Evolutionary conservation across 2,888 invertebrate species (phyloP).

Genomic region (Trissonchulus sp.): DNA sequence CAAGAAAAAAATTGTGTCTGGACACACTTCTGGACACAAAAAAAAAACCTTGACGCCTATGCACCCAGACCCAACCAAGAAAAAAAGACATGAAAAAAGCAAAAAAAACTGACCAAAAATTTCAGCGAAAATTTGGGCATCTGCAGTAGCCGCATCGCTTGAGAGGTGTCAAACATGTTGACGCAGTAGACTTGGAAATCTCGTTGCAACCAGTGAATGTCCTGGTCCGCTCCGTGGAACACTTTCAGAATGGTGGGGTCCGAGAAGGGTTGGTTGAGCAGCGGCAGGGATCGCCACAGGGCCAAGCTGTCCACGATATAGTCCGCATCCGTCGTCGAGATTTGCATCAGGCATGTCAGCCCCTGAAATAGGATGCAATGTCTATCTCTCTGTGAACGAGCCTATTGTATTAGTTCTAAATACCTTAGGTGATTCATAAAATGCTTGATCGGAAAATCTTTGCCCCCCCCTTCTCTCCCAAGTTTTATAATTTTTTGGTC

Average conservation of each 20-base stretch:
- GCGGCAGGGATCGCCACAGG: constrained; percentile 71
- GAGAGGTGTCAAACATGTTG: constrained; percentile 90
- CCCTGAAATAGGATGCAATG: constrained; percentile 84
- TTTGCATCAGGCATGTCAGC: constrained; percentile 88
- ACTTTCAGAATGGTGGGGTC: constrained; percentile 81
- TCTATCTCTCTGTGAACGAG: no score
- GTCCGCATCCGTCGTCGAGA: constrained; percentile 71
- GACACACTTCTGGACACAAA: no score
- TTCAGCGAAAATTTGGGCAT: constrained; percentile 67
- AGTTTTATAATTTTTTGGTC: no score
- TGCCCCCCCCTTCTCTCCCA: no score
- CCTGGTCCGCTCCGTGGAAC: constrained; percentile 82
- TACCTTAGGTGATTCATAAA: no score
- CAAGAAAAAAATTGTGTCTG: no score
- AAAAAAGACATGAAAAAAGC: no score
- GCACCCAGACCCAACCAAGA: no score
- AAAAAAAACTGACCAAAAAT: no score
- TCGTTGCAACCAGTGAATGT: constrained; percentile 86
- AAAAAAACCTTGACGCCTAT: no score
- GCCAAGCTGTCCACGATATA: constrained; percentile 81
- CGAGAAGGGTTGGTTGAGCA: constrained; percentile 80
- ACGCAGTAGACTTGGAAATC: constrained; percentile 91
- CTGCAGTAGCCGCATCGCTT: constrained; percentile 70
- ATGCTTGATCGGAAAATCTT: no score
- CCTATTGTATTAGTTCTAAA: no score